phyloP scores from a whole-genome alignment of 2,888 invertebrate species.

The Lasius platythorax region DNA sequence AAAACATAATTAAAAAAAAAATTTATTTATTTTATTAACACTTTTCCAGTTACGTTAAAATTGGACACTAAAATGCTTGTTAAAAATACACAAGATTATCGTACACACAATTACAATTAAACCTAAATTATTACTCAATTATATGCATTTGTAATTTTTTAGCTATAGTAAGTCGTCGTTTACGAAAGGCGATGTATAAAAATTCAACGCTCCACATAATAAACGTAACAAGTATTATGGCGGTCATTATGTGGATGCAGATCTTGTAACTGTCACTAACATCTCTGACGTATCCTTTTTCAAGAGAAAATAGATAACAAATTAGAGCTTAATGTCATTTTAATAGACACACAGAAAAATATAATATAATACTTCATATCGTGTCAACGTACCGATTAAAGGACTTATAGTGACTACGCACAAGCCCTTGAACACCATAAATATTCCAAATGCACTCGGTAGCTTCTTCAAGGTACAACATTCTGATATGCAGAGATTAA shows the following conservation, averaged over 20 bases:
- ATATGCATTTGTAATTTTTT: constrained; percentile 27
- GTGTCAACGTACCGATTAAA: constrained; percentile 81
- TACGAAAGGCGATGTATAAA: constrained; percentile 55
- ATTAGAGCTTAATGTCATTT: background rate
- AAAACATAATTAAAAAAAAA: background rate
- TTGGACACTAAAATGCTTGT: background rate
- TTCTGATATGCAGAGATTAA: constrained; percentile 93
- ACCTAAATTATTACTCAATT: constrained; percentile 36
- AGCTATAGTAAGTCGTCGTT: constrained; percentile 33
- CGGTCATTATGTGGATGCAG: constrained; percentile 83
- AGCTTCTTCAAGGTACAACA: constrained; percentile 91
- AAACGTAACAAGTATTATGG: constrained; percentile 78
- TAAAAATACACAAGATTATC: background rate
- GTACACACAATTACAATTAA: background rate
- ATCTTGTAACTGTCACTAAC: constrained; percentile 80
- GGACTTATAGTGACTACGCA: constrained; percentile 91
- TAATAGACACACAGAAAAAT: background rate
- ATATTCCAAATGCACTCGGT: constrained; percentile 92
- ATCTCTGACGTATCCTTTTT: constrained; percentile 82
- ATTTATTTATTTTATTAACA: background rate
- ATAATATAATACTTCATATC: background rate
- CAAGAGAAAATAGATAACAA: constrained; percentile 9
- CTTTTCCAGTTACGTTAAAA: background rate
- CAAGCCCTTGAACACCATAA: constrained; percentile 92
- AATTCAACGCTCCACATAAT: constrained; percentile 77